These are phyloP conservation scores for Rosalia funebris DNA, from an alignment of 2,888 invertebrate genomes.

Conservation along the genomic window DNA sequence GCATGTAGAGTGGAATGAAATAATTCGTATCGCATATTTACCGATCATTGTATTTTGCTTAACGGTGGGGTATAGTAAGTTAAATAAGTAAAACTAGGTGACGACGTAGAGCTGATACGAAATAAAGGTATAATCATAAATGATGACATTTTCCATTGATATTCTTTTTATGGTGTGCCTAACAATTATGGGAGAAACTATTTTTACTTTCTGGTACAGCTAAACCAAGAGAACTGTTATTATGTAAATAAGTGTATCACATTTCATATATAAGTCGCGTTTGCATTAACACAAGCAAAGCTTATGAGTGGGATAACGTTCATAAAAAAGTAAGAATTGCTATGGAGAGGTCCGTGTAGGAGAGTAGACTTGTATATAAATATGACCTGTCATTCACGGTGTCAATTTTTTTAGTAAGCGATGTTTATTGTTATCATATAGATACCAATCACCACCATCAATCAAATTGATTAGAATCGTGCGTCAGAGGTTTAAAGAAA, in stretches of 20 bases:
- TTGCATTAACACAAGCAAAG: not conserved
- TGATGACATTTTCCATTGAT: not conserved
- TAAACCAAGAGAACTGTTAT: not conserved
- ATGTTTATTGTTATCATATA: no score
- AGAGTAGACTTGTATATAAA: no score
- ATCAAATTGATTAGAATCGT: no score
- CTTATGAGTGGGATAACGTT: constrained; percentile 1
- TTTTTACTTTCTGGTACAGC: no score
- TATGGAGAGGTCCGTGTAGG: no score
- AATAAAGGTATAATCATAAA: not conserved
- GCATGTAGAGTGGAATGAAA: not conserved
- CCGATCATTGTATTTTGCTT: constrained; percentile 4
- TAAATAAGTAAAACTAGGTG: constrained; percentile 1
- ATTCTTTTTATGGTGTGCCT: no score
- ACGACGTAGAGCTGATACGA: not conserved
- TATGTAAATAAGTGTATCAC: not conserved
- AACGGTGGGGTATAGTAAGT: not conserved
- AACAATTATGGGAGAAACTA: no score
- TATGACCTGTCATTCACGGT: no score
- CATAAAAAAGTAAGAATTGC: constrained; percentile 5
- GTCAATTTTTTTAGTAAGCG: no score
- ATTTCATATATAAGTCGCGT: not conserved
- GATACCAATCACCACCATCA: no score
- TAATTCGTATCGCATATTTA: constrained; percentile 1
- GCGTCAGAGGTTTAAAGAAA: no score